Base-by-base conservation (phyloP, 2,888 invertebrate genomes). In the Hyposoter didymator region DNA sequence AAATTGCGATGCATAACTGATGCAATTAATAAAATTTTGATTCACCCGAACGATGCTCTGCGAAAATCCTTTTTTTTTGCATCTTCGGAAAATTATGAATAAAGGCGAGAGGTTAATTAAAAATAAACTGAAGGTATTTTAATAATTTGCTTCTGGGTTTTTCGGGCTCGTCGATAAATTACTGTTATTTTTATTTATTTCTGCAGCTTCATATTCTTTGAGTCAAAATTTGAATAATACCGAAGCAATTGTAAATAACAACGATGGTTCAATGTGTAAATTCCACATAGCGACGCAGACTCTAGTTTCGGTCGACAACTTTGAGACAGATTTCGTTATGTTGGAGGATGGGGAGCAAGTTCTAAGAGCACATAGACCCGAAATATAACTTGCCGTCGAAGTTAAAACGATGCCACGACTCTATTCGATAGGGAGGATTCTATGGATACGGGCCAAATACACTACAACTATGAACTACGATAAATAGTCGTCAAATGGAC, bases 341-440 rank as follows among this genome's bases (percentile, higher is more conserved):
- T 55, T 2, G 55, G 28, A 55, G 55, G 55, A 55, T 55, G 55
- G 22, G 2, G 55, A 55, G 55, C 28, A 55, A 55, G 22, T 55
- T 55, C 55, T 55, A 55, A 55, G 55, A 55, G 55, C 22, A 55
- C 22, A 55, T 55, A 12, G 12, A 22, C 22, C 55, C 22, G 12
- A 28, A 55, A 55, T 55, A 55, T 55, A 55, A 55, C 55, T 55
- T 22, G 4, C 12, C 55, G 22, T 55, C 55, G 4, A 55, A 55
- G 55, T 55, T 55, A 55, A 55, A 55, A 55, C 55, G 55, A 55
- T 55, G 28, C 55, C 55, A 55, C 10, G 39, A 39, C 55, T 55
- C 55, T 55, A 55, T 55, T 55, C 22, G 55, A 55, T 55, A 55
- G 55, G 39, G 39, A 55, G 22, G 22, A 55, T 55, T 55, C 55